Evolutionary conservation across 2,797 vertebrate species (phyloP), one percentile per base, ranked within the genome.

Genomic region (Moxostoma hubbsi): DNA sequence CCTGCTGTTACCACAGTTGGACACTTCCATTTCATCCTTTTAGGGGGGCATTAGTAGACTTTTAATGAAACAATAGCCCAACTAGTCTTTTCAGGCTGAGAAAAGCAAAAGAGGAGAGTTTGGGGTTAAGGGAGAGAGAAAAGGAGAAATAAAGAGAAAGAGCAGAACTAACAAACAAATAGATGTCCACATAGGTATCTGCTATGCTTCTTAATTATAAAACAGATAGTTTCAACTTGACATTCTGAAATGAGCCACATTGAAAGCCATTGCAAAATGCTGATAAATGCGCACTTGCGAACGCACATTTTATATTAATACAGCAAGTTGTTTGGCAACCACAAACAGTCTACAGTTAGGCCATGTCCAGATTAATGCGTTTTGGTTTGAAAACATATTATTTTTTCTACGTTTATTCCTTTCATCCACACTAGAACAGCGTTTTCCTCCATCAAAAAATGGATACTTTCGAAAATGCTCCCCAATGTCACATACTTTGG

Each of bases 21-120:
- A 95, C 94, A 95, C 94, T 96, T 96, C 94, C 94, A 96, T 97
- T 98, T 96, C 93, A 95, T 96, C 95, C 95, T 93, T 94, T 90
- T 93, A 95, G 90, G 85, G 87, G 91, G 93, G 93, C 94, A 95
- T 95, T 95, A 92, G 92, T 87, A 3, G 87, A 94, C 93, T 93
- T 95, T 94, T 92, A 92, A 88, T 91, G 93, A 94, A 95, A 97
- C 94, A 97, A 97, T 95, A 89, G 89, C 81, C 49, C 86, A 81
- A 89, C 90, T 77, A 68, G 86, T 92, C 91, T 89, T 90, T 92
- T 92, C 90, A 89, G 80, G 78, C 83, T 83, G 59, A 78, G 65
- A 83, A 85, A 87, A 84, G 45, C 50, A 57, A 79, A n/a, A 46
- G 69, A 79, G 77, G 58, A 57, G 57, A 54, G 63, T 13, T n/a